These are phyloP conservation scores for Lichenostomus cassidix DNA, from an alignment of 2,113 vertebrate genomes.

Conservation along the genomic window DNA sequence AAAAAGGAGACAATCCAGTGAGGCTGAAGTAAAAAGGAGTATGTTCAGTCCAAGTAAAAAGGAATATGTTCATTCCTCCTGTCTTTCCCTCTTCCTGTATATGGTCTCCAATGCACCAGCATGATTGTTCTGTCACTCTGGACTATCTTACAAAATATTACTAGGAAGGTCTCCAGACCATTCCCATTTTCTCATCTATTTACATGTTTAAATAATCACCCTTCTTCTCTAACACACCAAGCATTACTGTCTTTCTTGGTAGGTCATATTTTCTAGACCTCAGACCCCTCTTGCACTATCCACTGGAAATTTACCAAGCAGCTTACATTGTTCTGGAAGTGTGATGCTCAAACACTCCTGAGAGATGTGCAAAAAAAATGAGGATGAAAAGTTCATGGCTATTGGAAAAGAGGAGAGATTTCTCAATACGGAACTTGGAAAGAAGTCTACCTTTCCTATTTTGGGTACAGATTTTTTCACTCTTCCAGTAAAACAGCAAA, in stretches of 20 bases:
- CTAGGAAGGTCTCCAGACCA: background rate
- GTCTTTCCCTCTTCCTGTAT: background rate
- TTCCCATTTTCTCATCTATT: background rate
- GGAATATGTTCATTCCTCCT: background rate
- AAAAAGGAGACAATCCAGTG: conserved; percentile 92
- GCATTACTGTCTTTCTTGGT: background rate
- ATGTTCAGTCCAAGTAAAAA: background rate
- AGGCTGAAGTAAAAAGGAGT: conserved; percentile 75
- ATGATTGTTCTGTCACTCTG: background rate
- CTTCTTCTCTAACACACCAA: background rate
- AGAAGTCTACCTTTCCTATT: background rate
- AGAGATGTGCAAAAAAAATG: background rate
- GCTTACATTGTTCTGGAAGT: background rate
- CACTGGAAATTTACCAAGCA: background rate
- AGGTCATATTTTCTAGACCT: background rate
- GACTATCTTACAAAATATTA: background rate
- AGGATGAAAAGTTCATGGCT: background rate
- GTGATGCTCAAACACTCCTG: background rate
- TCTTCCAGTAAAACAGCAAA: background rate
- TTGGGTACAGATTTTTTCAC: background rate
- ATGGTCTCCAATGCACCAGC: background rate
- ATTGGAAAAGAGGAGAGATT: background rate
- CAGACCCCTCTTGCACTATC: background rate
- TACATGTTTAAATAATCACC: background rate
- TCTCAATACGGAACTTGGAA: background rate